Conservation (phyloP, 92 coral and sea anemone genomes). For the Epizoanthus scotinus region DNA sequence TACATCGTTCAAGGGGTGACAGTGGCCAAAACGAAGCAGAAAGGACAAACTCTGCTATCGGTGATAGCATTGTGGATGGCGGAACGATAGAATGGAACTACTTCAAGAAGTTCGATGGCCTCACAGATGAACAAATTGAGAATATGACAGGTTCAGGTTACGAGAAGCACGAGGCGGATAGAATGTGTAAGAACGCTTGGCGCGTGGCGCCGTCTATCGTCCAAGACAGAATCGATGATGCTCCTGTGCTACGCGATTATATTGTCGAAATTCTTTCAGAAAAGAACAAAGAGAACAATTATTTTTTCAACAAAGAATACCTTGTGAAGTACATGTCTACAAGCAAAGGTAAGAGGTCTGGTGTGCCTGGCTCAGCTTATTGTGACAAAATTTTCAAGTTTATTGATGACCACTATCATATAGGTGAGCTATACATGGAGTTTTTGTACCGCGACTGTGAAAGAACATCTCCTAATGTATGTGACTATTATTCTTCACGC, state of each 20-base stretch:
- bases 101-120: conserved; percentile 47
- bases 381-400: conserved; percentile 42
- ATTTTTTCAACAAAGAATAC: not conserved
- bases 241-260: conserved; percentile 45
- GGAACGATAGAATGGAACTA: conserved; percentile 57
- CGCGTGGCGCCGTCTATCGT: conserved; percentile 42
- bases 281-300: no score
- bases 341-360: not conserved
- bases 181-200: conserved; percentile 69
- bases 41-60: no score
- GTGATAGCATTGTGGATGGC: conserved; percentile 58
- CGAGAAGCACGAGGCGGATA: conserved; percentile 14
- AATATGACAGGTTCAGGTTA: conserved; percentile 37
- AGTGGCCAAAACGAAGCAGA: no score
- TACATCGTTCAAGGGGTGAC: conserved; percentile 59
- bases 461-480: not conserved
- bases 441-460: conserved; percentile 20
- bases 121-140: conserved; percentile 45
- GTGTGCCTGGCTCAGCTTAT: conserved; percentile 51
- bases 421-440: conserved; percentile 35
- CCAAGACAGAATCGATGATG: conserved; percentile 56
- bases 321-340: not conserved
- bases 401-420: conserved; percentile 42
- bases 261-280: conserved; percentile 15
- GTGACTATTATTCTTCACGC: conserved; percentile 17